These are phyloP conservation scores for Cromileptes altivelis DNA, from an alignment of 2,113 vertebrate genomes.

Conservation along the genomic window DNA sequence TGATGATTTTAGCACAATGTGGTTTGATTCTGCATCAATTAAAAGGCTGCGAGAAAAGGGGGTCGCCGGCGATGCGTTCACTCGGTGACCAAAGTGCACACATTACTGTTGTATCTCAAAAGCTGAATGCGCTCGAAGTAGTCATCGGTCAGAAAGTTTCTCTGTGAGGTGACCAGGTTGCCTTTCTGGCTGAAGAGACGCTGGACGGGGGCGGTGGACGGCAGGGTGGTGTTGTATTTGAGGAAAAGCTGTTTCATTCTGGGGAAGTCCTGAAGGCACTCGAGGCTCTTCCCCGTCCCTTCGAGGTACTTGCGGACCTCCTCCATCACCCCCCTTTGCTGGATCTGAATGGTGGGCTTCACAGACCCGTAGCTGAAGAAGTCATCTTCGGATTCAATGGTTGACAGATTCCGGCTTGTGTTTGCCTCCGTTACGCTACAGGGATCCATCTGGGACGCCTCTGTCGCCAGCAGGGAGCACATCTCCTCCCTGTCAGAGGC, in stretches of 20 bases:
- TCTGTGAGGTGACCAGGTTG: constrained; percentile 78
- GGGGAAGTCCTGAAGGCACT: constrained; percentile 83
- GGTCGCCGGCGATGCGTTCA: constrained; percentile 29
- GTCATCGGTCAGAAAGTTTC: constrained; percentile 79
- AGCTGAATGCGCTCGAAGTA: constrained; percentile 83
- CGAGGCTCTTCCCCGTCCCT: constrained; percentile 80
- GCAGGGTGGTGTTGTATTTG: constrained; percentile 83
- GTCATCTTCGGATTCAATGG: constrained; percentile 79
- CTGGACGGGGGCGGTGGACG: constrained; percentile 81
- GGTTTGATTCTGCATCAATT: constrained; percentile 52
- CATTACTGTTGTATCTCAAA: constrained; percentile 80
- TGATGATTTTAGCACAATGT: constrained; percentile 35
- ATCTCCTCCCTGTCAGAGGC: constrained; percentile 81
- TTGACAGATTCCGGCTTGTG: constrained; percentile 56
- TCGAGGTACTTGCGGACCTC: constrained; percentile 80
- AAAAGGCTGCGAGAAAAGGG: constrained; percentile 10
- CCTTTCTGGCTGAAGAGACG: constrained; percentile 81
- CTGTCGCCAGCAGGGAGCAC: constrained; percentile 72
- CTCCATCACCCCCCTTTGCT: constrained; percentile 72
- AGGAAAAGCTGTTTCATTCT: constrained; percentile 81
- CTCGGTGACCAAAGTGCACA: constrained; percentile 58
- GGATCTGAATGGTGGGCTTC: constrained; percentile 59
- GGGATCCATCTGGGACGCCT: constrained; percentile 77
- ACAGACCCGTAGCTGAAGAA: constrained; percentile 81
- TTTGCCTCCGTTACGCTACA: constrained; percentile 24